Evolutionary conservation across 1,140 invertebrate genomes (phyloP).

Genomic region (Calosoma granatense): DNA sequence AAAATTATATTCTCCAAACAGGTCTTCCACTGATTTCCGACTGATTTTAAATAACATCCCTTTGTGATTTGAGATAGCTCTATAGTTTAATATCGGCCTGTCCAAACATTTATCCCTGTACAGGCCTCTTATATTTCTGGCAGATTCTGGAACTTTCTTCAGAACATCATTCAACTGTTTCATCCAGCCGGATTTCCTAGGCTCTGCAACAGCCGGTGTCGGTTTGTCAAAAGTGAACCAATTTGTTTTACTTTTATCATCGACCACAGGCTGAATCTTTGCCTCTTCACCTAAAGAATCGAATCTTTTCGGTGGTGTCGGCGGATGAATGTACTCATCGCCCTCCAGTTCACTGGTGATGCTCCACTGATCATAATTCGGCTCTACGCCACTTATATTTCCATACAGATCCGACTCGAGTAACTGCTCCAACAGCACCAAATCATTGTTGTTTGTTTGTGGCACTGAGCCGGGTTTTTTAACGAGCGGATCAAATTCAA

Average conservation of each 20-base stretch:
- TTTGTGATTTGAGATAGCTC: constrained; percentile 25
- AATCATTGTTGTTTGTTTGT: constrained; percentile 19
- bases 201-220: background rate
- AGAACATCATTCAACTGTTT: constrained; percentile 27
- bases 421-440: constrained; percentile 28
- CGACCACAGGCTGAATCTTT: constrained; percentile 11
- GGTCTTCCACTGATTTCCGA: constrained; percentile 30
- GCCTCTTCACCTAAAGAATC: constrained; percentile 34
- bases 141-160: constrained; percentile 26
- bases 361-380: constrained; percentile 28
- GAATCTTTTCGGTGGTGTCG: constrained; percentile 38
- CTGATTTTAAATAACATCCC: constrained; percentile 33
- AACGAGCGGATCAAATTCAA: constrained; percentile 32
- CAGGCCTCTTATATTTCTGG: constrained; percentile 18
- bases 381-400: constrained; percentile 22
- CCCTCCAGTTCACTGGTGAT: constrained; percentile 29
- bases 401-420: constrained; percentile 30
- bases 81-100: constrained; percentile 23
- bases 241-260: constrained; percentile 19
- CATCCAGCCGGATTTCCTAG: constrained; percentile 23
- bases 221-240: constrained; percentile 20
- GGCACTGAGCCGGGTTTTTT: constrained; percentile 12
- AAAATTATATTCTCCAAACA: constrained; percentile 33
- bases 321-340: constrained; percentile 35
- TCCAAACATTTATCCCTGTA: constrained; percentile 19